Conservation (phyloP, 2,113 vertebrate genomes). For the Eidolon helvum region DNA sequence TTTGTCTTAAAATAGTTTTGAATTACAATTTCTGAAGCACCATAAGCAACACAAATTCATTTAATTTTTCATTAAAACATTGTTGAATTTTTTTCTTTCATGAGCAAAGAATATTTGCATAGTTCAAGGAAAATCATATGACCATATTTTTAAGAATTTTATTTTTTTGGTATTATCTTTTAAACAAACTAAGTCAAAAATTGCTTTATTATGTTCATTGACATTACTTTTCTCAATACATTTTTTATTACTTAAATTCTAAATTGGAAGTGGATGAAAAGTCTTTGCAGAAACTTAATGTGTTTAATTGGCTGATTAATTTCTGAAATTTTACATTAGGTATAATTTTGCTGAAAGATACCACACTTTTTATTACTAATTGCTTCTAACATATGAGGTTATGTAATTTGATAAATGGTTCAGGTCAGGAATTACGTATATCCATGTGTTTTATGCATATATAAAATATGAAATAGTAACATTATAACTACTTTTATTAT, state of each 20-base stretch:
- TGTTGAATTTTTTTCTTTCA: background rate
- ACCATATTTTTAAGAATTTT: background rate
- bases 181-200: background rate
- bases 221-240: background rate
- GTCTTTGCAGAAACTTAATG: background rate
- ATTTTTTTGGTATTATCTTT: background rate
- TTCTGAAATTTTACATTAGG: background rate
- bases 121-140: background rate
- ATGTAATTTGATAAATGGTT: background rate
- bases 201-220: background rate
- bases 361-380: background rate
- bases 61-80: slow-evolving; percentile 5
- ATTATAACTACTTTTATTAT: background rate
- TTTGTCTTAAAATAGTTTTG: background rate
- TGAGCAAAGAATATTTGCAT: background rate
- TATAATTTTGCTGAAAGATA: background rate
- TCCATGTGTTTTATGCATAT: background rate
- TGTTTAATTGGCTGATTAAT: background rate
- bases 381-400: background rate
- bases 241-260: background rate
- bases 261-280: background rate
- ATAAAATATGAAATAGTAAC: background rate
- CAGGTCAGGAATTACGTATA: background rate
- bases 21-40: background rate
- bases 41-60: background rate